Conservation (phyloP, 2,113 vertebrate genomes). For the Edolisoma coerulescens region DNA sequence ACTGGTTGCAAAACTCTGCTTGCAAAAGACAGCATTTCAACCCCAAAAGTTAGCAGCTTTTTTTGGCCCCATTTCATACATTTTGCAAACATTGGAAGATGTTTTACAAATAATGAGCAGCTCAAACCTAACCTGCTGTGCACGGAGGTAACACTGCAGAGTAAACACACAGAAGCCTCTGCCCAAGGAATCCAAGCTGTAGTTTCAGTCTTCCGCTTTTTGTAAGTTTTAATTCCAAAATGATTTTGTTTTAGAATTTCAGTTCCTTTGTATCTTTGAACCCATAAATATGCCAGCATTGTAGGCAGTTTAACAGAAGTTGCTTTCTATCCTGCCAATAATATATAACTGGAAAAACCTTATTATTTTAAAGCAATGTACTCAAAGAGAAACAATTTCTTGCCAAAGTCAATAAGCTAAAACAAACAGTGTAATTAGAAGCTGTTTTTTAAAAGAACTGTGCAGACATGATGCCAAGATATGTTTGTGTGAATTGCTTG, state of each 20-base stretch:
- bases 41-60: not conserved
- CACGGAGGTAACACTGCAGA: fast-evolving
- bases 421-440: not conserved
- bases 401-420: not conserved
- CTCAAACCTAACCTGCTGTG: not conserved
- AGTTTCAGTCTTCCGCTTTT: not conserved
- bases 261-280: not conserved
- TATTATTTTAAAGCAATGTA: not conserved
- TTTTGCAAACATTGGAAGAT: not conserved
- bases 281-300: not conserved
- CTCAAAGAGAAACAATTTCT: not conserved
- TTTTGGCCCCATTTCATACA: not conserved
- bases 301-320: not conserved
- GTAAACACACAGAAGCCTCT: not conserved
- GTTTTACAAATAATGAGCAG: not conserved
- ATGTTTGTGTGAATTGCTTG: not conserved
- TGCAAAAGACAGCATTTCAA: not conserved
- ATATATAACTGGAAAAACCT: not conserved
- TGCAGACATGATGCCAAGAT: not conserved
- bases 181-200: not conserved
- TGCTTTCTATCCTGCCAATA: not conserved
- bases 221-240: not conserved
- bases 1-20: not conserved
- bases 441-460: not conserved
- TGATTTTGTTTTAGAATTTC: not conserved